Evolutionary conservation across 2,113 vertebrate genomes (phyloP).

Genomic region (Prinia subflava): DNA sequence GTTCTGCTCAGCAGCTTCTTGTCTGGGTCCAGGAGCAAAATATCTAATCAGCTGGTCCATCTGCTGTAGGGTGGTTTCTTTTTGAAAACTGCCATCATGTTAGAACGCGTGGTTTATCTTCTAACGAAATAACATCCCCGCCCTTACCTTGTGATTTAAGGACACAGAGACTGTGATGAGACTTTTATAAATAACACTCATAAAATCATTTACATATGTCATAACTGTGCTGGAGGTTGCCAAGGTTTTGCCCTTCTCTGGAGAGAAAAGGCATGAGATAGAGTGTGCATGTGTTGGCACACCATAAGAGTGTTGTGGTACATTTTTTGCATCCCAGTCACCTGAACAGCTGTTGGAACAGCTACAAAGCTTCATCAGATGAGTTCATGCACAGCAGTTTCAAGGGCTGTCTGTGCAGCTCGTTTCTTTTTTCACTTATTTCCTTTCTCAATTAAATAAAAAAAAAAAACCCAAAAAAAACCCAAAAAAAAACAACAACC

Average conservation of each 20-base stretch:
- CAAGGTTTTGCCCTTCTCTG: not conserved
- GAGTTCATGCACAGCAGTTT: not conserved
- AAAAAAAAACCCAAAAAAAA: too few relatives aligned
- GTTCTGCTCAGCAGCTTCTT: not conserved
- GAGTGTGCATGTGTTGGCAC: not conserved
- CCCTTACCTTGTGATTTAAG: not conserved
- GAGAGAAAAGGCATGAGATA: not conserved
- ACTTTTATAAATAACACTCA: not conserved
- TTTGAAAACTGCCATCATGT: slow-evolving; percentile 30
- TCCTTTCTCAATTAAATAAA: not conserved
- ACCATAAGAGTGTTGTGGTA: not conserved
- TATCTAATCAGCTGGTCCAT: slow-evolving; percentile 2
- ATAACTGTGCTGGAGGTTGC: not conserved
- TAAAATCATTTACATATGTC: not conserved
- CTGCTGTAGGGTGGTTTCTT: slow-evolving; percentile 21
- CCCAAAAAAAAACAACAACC: too few relatives aligned
- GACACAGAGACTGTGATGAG: not conserved
- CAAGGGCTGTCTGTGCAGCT: not conserved
- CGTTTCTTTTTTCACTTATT: not conserved
- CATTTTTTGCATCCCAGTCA: not conserved
- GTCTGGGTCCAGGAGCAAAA: slow-evolving; percentile 23
- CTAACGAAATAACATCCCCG: slow-evolving; percentile 22
- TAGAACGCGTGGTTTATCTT: slow-evolving; percentile 30
- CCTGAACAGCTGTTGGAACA: not conserved
- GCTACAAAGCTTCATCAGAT: not conserved